phyloP scores from a whole-genome alignment of 2,888 invertebrate genomes.

The Platycheirus rosarum region DNA sequence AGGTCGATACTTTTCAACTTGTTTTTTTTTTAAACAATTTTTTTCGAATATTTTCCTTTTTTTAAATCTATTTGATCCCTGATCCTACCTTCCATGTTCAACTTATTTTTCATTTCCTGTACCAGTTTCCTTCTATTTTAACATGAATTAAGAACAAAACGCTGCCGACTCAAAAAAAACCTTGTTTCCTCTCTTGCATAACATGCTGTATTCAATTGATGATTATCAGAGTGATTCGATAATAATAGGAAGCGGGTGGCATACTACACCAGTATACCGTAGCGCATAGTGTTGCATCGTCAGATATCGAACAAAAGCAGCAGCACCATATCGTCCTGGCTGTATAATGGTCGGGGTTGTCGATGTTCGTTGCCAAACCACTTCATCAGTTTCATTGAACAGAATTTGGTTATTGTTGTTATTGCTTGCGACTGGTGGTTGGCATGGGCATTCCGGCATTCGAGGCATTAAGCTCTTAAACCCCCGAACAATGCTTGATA shows the following conservation, averaged over 20 bases:
- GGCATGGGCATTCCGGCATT: conserved; percentile 32
- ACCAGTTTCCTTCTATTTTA: too few species aligned
- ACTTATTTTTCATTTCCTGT: too few species aligned
- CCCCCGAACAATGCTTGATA: conserved; percentile 66
- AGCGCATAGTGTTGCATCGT: conserved; percentile 52
- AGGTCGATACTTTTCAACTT: too few species aligned
- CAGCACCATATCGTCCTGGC: conserved; percentile 38
- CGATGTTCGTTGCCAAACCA: conserved; percentile 68
- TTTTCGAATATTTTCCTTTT: too few species aligned
- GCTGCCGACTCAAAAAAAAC: too few species aligned
- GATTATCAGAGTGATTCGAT: conserved; percentile 39
- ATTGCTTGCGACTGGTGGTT: conserved; percentile 31
- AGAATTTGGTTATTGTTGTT: conserved; percentile 58
- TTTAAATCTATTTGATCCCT: too few species aligned
- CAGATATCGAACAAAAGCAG: conserved; percentile 62
- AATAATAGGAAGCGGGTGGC: conserved; percentile 61
- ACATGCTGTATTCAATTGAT: conserved; percentile 30
- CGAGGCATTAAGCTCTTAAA: conserved; percentile 44
- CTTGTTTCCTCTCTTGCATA: not conserved
- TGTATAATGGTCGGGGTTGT: conserved; percentile 32
- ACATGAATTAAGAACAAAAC: too few species aligned
- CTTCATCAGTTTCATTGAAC: conserved; percentile 72
- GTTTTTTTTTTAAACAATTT: too few species aligned
- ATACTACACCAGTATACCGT: conserved; percentile 21
- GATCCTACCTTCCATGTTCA: too few species aligned